phyloP scores from a whole-genome alignment of 1,140 invertebrate genomes.

The Habropoda laboriosa region DNA sequence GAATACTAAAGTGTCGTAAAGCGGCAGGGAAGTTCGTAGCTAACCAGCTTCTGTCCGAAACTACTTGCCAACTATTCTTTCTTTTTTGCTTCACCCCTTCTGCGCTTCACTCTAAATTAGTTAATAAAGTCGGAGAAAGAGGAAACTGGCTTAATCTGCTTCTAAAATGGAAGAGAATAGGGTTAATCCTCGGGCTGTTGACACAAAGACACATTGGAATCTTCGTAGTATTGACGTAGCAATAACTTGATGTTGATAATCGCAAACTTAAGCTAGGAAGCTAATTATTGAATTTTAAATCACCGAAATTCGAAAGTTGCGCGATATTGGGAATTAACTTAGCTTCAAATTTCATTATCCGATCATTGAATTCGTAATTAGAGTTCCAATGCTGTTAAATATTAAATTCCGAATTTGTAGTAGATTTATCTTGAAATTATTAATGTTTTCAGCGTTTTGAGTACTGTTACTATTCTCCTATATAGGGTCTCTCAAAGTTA shows the following conservation, averaged over 20 bases:
- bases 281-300: not conserved
- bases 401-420: no score
- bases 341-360: not conserved
- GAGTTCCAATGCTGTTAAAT: no score
- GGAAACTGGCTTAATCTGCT: conserved; percentile 7
- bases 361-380: not conserved
- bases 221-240: not conserved
- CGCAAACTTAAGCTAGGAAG: not conserved
- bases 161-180: not conserved
- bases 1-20: conserved; percentile 27
- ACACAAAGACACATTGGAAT: not conserved
- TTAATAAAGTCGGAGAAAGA: conserved; percentile 18
- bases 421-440: no score
- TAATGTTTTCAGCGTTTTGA: no score
- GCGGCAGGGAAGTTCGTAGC: conserved; percentile 24
- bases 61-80: conserved; percentile 27
- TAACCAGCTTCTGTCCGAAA: conserved; percentile 27
- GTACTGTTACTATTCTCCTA: no score
- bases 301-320: no score
- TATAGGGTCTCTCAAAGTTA: no score
- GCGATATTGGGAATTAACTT: no score
- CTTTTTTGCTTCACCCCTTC: conserved; percentile 1
- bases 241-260: not conserved
- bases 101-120: conserved; percentile 18
- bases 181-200: not conserved